Base-by-base conservation (phyloP, 2,113 vertebrate species). In the Polyodon spathula region DNA sequence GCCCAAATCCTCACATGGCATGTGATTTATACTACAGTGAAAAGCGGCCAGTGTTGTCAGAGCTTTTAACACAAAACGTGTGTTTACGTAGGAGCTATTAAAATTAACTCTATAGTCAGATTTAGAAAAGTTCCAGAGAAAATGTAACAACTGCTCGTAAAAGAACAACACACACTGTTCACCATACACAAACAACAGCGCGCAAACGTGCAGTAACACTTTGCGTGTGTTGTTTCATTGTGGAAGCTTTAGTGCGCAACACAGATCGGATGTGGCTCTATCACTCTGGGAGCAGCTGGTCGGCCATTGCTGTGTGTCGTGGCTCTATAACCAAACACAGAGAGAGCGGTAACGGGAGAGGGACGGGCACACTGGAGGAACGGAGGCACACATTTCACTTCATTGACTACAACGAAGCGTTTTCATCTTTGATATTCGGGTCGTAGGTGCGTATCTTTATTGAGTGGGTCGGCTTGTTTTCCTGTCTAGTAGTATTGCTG, bases 251-350 rank as follows among this genome's bases (percentile, higher is more conserved):
- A 68, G 1, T 15, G 64, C 74, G 81, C 70, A 67, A 79, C 83
- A 79, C 66, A 71, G 69, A 76, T 69, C 67, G 86, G 86, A 88
- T 86, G 83, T 72, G 75, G 77, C 71, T 60, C 65, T 70, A 59
- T 53, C 63, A 66, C 63, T 60, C 64, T 53, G 72, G 66, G 77
- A 76, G 65, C 66, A 65, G 66, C 63, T 70, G 62, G 72, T 74
- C 81, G 79, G 83, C 85, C 85, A 86, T 88, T 87, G 82, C 82
- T 79, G 85, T 65, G 64, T 78, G 83, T 88, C 86, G 86, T 87
- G 86, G 84, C 85, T 87, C 74, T 76, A 68, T 74, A 84, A 79
- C 78, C 79, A 81, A 81, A 84, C 73, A 80, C 72, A 65, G 74
- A 74, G 66, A 48, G 41, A 55, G 75, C 64, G 63, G 64, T 73